Evolutionary conservation across 2,888 invertebrate species (phyloP).

Genomic region (Spisula solida): DNA sequence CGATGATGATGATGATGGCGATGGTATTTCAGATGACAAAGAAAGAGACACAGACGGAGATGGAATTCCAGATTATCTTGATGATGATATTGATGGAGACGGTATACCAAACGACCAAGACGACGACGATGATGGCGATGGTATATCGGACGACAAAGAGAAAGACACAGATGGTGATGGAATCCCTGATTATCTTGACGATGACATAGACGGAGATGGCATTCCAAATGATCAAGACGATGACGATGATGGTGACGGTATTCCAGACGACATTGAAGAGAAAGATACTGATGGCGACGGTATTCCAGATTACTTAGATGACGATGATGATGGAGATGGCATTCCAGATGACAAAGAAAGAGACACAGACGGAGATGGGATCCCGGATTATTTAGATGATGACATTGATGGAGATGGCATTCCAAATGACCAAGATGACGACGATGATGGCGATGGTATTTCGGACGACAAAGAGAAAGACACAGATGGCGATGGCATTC

Average conservation of each 20-base stretch:
- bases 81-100: slow-evolving; percentile 79
- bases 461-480: slow-evolving; percentile 80
- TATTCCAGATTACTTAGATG: slow-evolving; percentile 81
- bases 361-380: slow-evolving; percentile 77
- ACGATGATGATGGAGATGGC: slow-evolving; percentile 84
- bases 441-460: slow-evolving; percentile 82
- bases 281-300: slow-evolving; percentile 83
- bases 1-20: slow-evolving; percentile 75
- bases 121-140: slow-evolving; percentile 83
- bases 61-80: slow-evolving; percentile 78
- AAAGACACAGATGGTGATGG: slow-evolving; percentile 83
- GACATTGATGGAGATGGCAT: slow-evolving; percentile 83
- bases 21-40: slow-evolving; percentile 81
- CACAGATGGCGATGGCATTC: slow-evolving; percentile 81
- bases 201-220: slow-evolving; percentile 74
- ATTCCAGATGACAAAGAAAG: slow-evolving; percentile 78
- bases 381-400: slow-evolving; percentile 77
- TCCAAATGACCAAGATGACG: slow-evolving; percentile 79
- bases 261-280: slow-evolving; percentile 78
- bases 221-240: slow-evolving; percentile 79
- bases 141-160: slow-evolving; percentile 82
- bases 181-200: slow-evolving; percentile 78
- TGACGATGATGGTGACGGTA: slow-evolving; percentile 80
- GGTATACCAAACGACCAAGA: slow-evolving; percentile 81
- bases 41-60: slow-evolving; percentile 73